Conservation (phyloP, 2,113 vertebrate species). For the Motacilla tschutschensis region DNA sequence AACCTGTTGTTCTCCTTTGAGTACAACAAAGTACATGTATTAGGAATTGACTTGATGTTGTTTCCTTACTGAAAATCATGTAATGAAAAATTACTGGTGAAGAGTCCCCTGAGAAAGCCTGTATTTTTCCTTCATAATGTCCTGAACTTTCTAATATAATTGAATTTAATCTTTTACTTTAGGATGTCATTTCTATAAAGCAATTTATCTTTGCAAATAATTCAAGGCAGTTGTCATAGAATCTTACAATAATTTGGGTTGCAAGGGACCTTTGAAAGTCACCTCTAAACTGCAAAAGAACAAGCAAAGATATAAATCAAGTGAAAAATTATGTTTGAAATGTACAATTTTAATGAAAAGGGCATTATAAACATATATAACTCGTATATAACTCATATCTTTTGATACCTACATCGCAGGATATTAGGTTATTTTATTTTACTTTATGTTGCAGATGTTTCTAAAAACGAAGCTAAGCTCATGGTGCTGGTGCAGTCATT, state of each 20-base stretch:
- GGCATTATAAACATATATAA: background rate
- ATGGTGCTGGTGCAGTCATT: background rate
- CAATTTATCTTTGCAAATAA: background rate
- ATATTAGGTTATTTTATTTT: background rate
- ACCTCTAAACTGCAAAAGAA: background rate
- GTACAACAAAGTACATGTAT: background rate
- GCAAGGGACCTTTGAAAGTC: background rate
- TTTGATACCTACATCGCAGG: background rate
- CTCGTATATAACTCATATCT: background rate
- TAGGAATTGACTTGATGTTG: background rate
- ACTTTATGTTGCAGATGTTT: background rate
- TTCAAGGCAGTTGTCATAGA: background rate
- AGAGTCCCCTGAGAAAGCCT: background rate
- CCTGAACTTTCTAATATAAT: background rate
- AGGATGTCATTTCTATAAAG: background rate
- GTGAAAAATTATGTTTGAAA: background rate
- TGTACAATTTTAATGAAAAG: background rate
- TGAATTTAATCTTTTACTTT: background rate
- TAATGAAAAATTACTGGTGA: background rate
- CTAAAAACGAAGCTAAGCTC: background rate
- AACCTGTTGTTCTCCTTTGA: background rate
- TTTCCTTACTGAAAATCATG: background rate
- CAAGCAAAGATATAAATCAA: background rate
- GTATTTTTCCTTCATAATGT: background rate
- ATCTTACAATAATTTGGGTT: background rate